Evolutionary conservation across 1,140 invertebrate genomes (phyloP), one percentile per base, ranked within the genome.

Genomic region (Hetaerina americana): DNA sequence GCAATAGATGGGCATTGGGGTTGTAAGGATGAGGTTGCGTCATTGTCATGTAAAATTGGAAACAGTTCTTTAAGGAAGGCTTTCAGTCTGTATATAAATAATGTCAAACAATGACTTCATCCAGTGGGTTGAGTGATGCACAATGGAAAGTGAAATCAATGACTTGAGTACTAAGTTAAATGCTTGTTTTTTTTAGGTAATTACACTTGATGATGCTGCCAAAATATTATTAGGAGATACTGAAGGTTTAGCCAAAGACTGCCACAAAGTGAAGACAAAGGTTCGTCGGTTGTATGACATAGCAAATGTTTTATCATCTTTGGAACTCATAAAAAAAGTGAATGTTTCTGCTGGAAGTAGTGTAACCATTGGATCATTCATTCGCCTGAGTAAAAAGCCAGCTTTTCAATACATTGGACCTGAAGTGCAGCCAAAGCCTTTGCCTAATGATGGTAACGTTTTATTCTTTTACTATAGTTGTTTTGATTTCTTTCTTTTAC

Each of bases 241-340:
- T 81, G 75, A 83, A 78, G 73, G 78, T 78, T 71, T 76, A 72
- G 73, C 76, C 78, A 27, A 79, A 77, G n/a, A 80, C 78, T 66
- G 81, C 81, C 75, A 82, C 80, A 81, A 84, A 73, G 82, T 83
- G 76, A 86, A 86, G 76, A 86, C 89, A 28, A 89, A 89, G 84
- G 87, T 90, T 67, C 82, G 89, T 72, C 82, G 89, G 73, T 80
- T 91, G 1, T 91, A 91, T 81, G 89, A 91, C 76, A 90, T 91
- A 77, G 88, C 89, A 28, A 91, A 91, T 82, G 88, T 90, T 70
- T 81, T 90, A 71, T 86, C 87, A 72, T 89, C 88, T 72, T 85
- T 90, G 74, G 84, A 85, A 72, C 81, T 90, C 67, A 89, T 90
- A 73, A 81, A 84, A 77, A 89, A 89, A 78, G 84, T 89, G 57